Evolutionary conservation across 2,797 vertebrate species (phyloP).

Genomic region (Lagocephalus sceleratus): DNA sequence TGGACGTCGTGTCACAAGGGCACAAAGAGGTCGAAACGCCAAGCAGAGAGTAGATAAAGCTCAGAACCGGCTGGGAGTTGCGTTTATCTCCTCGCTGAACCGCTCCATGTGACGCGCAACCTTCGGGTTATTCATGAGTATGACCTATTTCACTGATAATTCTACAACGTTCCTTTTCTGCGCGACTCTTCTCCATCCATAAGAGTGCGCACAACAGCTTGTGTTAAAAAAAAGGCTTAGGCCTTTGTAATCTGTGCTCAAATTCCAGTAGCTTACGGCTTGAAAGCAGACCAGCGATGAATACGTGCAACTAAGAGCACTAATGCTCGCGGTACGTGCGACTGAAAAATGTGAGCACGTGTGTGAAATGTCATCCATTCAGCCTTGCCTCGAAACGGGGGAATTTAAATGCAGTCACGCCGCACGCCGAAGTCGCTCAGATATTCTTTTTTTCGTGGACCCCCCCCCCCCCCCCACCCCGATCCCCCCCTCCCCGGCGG

Average conservation of each 20-base stretch:
- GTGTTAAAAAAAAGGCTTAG: slow-evolving; percentile 44
- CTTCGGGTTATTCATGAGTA: slow-evolving; percentile 1
- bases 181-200: slow-evolving; percentile 20
- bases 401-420: slow-evolving; percentile 17
- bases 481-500: slow-evolving; percentile 59
- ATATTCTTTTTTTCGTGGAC: slow-evolving; percentile 72
- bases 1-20: slow-evolving; percentile 62
- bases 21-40: slow-evolving; percentile 59
- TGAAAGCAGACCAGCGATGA: slow-evolving; percentile 27
- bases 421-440: slow-evolving; percentile 62
- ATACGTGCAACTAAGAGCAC: slow-evolving; percentile 45
- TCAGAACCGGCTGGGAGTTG: slow-evolving; percentile 36
- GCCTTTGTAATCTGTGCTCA: slow-evolving; percentile 53
- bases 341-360: too few species aligned
- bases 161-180: slow-evolving; percentile 1
- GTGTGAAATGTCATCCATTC: slow-evolving; percentile 1
- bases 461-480: too few species aligned
- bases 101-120: background rate
- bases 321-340: slow-evolving; percentile 35
- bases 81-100: background rate
- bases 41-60: slow-evolving; percentile 56
- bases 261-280: slow-evolving; percentile 52
- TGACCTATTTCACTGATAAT: slow-evolving; percentile 2
- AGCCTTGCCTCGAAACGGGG: slow-evolving; percentile 32
- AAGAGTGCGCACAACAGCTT: slow-evolving; percentile 18